A percentile compares a stretch with the other conserved stretches of the same genome.
Evolutionary conservation across 2,797 vertebrate genomes (phyloP).

Genomic region (Spizella passerina): DNA sequence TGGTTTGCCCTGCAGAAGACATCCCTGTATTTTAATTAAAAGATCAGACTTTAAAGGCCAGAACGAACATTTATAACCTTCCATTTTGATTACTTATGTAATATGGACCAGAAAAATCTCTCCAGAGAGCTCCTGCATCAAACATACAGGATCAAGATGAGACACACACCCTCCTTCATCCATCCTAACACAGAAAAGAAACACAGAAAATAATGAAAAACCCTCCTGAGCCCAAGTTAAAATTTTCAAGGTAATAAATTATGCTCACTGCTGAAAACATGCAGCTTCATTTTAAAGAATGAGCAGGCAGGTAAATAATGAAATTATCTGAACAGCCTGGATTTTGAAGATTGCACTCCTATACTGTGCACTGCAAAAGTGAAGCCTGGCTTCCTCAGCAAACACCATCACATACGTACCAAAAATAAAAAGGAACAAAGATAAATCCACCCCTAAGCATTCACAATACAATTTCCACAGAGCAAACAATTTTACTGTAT

Average conservation of each 20-base stretch:
- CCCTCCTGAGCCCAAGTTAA: background rate
- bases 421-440: background rate
- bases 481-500: background rate
- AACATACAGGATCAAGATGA: background rate
- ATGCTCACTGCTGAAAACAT: background rate
- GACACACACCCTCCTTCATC: background rate
- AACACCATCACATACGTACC: background rate
- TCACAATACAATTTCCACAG: background rate
- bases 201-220: background rate
- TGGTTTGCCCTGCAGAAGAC: background rate
- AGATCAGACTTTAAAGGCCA: constrained; percentile 10
- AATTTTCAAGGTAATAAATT: background rate
- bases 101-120: background rate
- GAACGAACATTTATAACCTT: background rate
- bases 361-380: background rate
- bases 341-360: background rate
- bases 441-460: background rate
- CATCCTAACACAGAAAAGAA: background rate
- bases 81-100: background rate
- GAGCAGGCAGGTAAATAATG: background rate
- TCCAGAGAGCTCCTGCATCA: background rate
- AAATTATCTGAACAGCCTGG: background rate
- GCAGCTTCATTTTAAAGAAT: background rate
- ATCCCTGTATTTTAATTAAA: background rate
- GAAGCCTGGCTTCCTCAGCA: background rate